Evolutionary conservation across 2,888 invertebrate genomes (phyloP), one percentile per base, ranked within the genome.

Genomic region (Meteorus cinctellus): DNA sequence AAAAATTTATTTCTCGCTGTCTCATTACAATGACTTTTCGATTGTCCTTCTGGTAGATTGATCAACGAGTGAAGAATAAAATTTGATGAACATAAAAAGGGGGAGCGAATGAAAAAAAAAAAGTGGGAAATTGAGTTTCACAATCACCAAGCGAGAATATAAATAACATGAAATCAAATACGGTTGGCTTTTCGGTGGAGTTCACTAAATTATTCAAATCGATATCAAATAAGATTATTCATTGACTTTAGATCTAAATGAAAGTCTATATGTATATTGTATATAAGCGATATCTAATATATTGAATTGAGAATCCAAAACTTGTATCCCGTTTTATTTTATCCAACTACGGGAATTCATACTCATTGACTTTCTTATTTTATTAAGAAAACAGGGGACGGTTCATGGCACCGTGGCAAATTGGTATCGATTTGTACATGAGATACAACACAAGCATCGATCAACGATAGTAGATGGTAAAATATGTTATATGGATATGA

Each of bases 201-300:
- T 65, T 36, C 34, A 65, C 12, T 24, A 71, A 65, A 83, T 81
- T 80, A 69, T 80, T 80, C 77, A 79, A 62, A 79, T 73, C 66
- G 78, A 83, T 81, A 66, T 75, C 65, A 68, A 48, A 72, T 48
- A 74, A 71, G 76, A 83, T 79, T 79, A 78, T 81, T 81, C 80
- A 81, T 82, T 82, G 76, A 84, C 78, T 78, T 77, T 81, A 81
- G 81, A 77, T 81, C 81, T 78, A 81, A 82, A 81, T 84, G 81
- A 71, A 59, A 60, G 24, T 36, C 82, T 81, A 84, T 84, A 85
- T 86, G 82, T 83, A 81, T 81, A 79, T 78, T 78, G 74, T 86
- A 82, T 82, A 83, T 77, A 85, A 85, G 77, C 81, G 81, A 84
- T 83, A 78, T 84, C 83, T 86, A 86, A 86, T 86, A 86, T 86